Evolutionary conservation across 2,113 vertebrate species (phyloP).

Genomic region (Xiphias gladius): DNA sequence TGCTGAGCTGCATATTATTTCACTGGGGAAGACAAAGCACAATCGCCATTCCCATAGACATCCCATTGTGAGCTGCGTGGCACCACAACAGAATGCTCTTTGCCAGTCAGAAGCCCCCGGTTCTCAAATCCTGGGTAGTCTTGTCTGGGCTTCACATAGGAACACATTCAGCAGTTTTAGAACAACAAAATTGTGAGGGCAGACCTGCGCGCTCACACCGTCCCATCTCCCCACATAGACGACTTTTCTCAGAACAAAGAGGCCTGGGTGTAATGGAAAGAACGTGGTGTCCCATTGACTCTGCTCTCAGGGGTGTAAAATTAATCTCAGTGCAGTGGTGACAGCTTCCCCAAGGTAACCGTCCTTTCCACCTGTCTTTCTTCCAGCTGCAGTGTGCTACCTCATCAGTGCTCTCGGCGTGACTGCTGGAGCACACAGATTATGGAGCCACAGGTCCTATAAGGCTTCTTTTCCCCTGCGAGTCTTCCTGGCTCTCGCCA

Average conservation of each 20-base stretch:
- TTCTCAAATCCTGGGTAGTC: constrained; percentile 67
- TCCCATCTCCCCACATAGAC: constrained; percentile 47
- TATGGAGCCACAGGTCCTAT: constrained; percentile 95
- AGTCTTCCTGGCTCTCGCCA: constrained; percentile 88
- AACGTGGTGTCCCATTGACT: constrained; percentile 56
- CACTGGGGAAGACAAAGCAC: constrained; percentile 79
- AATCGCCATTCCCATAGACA: constrained; percentile 77
- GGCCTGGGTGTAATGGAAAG: constrained; percentile 50
- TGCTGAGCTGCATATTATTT: constrained; percentile 79
- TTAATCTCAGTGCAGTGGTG: constrained; percentile 22
- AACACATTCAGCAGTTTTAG: constrained; percentile 68
- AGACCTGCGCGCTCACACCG: constrained; percentile 45
- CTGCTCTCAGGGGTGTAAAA: constrained; percentile 40
- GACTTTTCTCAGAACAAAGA: constrained; percentile 39
- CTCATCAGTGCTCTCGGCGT: constrained; percentile 87
- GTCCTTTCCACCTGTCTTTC: constrained; percentile 33
- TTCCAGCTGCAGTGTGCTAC: constrained; percentile 85
- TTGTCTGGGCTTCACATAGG: constrained; percentile 74
- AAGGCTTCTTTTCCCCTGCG: constrained; percentile 90
- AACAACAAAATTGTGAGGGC: constrained; percentile 63
- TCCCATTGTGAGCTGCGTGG: constrained; percentile 77
- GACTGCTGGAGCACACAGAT: constrained; percentile 92
- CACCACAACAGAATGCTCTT: constrained; percentile 75
- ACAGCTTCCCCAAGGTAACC: constrained; percentile 40
- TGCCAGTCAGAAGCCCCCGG: constrained; percentile 64